Evolutionary conservation across 1,140 invertebrate genomes (phyloP), one percentile per base, ranked within the genome.

Genomic region (Drosophila malerkotliana): DNA sequence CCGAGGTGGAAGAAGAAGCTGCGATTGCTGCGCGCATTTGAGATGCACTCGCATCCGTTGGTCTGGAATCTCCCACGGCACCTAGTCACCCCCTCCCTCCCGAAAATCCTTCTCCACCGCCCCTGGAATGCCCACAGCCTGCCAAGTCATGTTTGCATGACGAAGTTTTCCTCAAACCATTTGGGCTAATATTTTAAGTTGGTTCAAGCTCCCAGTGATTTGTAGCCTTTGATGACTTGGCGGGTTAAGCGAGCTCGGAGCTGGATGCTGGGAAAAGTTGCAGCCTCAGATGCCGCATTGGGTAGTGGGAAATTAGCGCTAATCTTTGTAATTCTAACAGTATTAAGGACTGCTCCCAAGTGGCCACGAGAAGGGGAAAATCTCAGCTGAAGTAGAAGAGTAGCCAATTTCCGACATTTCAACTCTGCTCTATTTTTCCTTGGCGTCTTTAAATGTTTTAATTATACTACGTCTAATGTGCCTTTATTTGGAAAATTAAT

Each of bases 131-230:
- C 28, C 51, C 15, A 26, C 26, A 30, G 75, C 28, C 77, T 81
- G 81, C 63, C 81, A 87, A 84, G 81, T 84, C 82, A 84, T 84
- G 81, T 84, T 85, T 87, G 81, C 81, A 85, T 84, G 81, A 84
- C 82, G 73, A 81, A 87, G 56, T 80, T 84, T 60, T 44, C 58
- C 53, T 21, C 32, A 55, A 63, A 64, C 69, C 68, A 73, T 56
- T 54, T 45, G 49, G 61, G 66, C 66, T 75, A 79, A 76, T 84
- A 85, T 80, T 85, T 69, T 72, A 76, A 66, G 81, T 73, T 77
- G 66, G 52, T 48, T 55, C 41, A 66, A 66, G 48, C 72, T 81
- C 67, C 26, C 44, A 32, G 54, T 66, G 67, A 63, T 73, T 78
- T 66, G 61, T 66, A 79, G 26, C 59, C 54, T 60, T 52, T 77